Evolutionary conservation across 2,113 vertebrate species (phyloP).

Genomic region (Syngnathus scovelli): DNA sequence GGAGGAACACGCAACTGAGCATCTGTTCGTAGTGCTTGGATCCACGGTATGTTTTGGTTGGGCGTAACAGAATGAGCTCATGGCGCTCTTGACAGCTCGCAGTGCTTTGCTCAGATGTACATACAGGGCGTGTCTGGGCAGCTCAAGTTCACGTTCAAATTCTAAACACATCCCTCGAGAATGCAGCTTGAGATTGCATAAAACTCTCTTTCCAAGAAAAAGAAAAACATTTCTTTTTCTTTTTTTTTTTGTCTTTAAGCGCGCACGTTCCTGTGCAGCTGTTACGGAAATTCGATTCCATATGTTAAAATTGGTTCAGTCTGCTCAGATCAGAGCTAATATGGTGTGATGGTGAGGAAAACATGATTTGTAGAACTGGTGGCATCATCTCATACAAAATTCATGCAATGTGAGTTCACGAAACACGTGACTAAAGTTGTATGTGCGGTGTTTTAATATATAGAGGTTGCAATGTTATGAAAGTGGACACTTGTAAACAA

Average conservation of each 20-base stretch:
- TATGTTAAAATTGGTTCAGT: neutral
- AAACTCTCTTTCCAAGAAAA: constrained; percentile 42
- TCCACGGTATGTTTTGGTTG: constrained; percentile 45
- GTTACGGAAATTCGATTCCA: constrained; percentile 8
- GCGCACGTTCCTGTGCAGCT: neutral
- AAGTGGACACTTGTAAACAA: neutral
- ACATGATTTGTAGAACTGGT: neutral
- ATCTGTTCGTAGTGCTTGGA: constrained; percentile 23
- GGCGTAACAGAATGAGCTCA: constrained; percentile 65
- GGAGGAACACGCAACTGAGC: constrained; percentile 7
- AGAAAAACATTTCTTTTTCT: neutral
- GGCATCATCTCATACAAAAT: too few relatives aligned
- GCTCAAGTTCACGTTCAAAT: constrained; percentile 53
- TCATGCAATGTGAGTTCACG: neutral
- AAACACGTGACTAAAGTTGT: neutral
- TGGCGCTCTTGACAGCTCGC: constrained; percentile 40
- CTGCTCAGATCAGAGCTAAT: neutral
- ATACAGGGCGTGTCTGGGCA: constrained; percentile 52
- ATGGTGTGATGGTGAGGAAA: neutral
- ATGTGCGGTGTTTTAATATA: neutral
- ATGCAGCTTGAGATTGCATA: constrained; percentile 33
- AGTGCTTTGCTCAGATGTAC: constrained; percentile 45
- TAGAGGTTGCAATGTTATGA: neutral
- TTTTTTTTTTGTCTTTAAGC: too few relatives aligned
- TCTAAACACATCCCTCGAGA: constrained; percentile 32